Evolutionary conservation across 2,113 vertebrate species (phyloP), one percentile per base, ranked within the genome.

Genomic region (Acrocephalus kingi): DNA sequence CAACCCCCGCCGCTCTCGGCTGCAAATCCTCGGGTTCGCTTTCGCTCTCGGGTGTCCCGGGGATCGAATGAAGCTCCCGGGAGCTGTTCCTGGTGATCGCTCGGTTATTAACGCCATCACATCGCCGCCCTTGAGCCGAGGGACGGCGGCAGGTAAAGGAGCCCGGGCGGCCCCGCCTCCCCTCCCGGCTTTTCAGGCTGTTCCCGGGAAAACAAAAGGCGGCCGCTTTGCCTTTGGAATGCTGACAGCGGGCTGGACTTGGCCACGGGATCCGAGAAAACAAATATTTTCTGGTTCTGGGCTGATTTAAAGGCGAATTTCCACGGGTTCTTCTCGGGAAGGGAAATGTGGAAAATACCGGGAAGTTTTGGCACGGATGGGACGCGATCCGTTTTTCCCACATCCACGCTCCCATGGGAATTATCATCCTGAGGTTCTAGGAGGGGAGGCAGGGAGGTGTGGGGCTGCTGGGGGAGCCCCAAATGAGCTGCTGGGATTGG

Each of bases 101-200:
- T 72, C 31, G 0, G 45, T 31, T 56, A 3, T 14, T 4, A 37
- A 11, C 1, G 1, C 15, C 2, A 28, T 24, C 18, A 0, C 23
- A 1, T 6, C 6, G 75, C 51, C 24, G 61, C 27, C 18, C 2
- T 10, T 15, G 2, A 31, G 43, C 67, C 61, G 12, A 19, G 56
- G 76, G 21, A 63, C 49, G 14, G 28, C 54, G 21, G 8, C 3
- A 15, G 69, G 69, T 31, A 2, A 2, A 58, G 77, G 66, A 51
- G 11, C 3, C 9, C 35, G 5, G 0, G 11, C 54, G 64, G 71
- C 31, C 21, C 52, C 52, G 51, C 69, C 46, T 37, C 31, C 58
- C 23, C 22, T 14, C 27, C 3, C 7, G 11, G 88, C 88, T 84
- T 37, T 51, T 21, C 92, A 54, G 76, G 87, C 89, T 63, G 45